Percentiles rank a stretch among this genome's conserved stretches.
These are phyloP conservation scores for Euleptes europaea DNA, from an alignment of 2,113 vertebrate species.

Conservation along the genomic window DNA sequence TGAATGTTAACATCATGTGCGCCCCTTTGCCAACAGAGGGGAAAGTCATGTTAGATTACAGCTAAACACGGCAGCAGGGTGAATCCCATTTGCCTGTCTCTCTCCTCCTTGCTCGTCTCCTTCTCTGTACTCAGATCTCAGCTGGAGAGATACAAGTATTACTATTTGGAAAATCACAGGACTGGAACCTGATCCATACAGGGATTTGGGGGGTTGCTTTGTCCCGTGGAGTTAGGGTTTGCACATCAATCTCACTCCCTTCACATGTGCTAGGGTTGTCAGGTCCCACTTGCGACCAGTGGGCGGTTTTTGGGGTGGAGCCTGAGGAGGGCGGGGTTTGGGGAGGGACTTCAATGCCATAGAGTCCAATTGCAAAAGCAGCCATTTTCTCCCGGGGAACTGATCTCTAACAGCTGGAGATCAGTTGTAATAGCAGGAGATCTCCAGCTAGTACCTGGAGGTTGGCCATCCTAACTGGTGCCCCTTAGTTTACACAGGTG, in stretches of 20 bases:
- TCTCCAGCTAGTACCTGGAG: no score
- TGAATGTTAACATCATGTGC: constrained; percentile 73
- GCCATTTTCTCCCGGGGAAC: no score
- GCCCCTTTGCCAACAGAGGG: constrained; percentile 69
- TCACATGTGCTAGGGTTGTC: no score
- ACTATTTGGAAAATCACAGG: accelerated
- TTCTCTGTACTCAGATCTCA: neutral
- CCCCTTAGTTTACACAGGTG: neutral
- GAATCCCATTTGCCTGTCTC: constrained; percentile 49
- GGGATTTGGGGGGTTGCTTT: neutral
- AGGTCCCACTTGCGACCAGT: no score
- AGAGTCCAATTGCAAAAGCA: no score
- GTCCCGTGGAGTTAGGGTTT: neutral
- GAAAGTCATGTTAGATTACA: constrained; percentile 77
- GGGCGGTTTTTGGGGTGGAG: no score
- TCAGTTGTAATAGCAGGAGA: no score
- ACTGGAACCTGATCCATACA: neutral
- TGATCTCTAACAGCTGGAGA: no score
- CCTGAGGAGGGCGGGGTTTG: no score
- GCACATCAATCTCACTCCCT: neutral
- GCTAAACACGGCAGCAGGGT: constrained; percentile 44
- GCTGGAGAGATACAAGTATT: accelerated
- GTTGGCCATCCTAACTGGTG: no score
- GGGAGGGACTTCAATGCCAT: no score
- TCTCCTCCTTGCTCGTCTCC: constrained; percentile 5